Conservation (phyloP, 2,113 vertebrate genomes). For the Halcyon senegalensis region DNA sequence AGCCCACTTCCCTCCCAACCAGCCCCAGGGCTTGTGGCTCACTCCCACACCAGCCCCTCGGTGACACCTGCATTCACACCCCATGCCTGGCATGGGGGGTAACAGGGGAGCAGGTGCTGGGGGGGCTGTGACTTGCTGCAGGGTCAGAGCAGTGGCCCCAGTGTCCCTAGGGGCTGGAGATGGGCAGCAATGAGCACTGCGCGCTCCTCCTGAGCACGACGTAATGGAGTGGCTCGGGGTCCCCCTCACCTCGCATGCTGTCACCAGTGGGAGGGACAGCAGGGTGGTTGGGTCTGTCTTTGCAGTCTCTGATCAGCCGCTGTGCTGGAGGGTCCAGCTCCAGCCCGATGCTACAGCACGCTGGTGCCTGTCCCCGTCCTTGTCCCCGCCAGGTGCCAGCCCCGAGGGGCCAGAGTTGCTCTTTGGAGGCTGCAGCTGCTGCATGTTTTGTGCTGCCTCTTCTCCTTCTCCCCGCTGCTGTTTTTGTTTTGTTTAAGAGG, state of each 20-base stretch:
- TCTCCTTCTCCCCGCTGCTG: constrained; percentile 25
- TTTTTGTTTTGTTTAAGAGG: constrained; percentile 55
- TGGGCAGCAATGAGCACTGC: neutral
- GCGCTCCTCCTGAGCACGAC: fast-evolving
- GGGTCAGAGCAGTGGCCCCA: fast-evolving
- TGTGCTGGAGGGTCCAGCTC: neutral
- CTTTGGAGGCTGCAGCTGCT: constrained; percentile 24
- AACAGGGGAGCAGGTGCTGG: neutral
- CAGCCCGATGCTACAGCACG: neutral
- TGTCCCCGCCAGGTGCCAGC: neutral
- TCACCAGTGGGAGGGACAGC: neutral
- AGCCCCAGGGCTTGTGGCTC: neutral
- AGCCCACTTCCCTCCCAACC: neutral
- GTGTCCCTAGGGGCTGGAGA: neutral
- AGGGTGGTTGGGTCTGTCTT: neutral
- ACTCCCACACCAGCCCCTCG: fast-evolving
- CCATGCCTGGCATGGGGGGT: neutral
- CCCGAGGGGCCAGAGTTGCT: neutral
- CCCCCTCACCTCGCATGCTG: fast-evolving
- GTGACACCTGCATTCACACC: neutral
- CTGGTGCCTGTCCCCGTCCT: neutral
- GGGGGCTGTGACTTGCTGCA: neutral
- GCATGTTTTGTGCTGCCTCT: constrained; percentile 28
- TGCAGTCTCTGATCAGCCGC: neutral
- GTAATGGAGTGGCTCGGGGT: fast-evolving